Conservation (phyloP, 2,888 invertebrate genomes). For the Petrophora chlorosata region DNA sequence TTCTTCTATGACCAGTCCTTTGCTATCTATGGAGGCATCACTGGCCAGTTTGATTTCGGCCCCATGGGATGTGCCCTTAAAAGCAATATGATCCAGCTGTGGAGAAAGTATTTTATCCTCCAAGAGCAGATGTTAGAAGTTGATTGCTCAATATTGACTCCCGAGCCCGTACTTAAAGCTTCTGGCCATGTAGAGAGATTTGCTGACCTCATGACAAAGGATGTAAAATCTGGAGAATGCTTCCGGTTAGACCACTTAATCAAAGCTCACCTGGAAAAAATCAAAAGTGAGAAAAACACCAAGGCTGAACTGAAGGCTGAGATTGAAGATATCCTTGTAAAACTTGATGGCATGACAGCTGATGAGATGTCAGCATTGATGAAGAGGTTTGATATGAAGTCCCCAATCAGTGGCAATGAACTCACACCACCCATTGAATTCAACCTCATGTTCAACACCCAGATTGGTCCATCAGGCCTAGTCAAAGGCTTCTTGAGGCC, state of each 20-base stretch:
- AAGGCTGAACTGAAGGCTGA: conserved; percentile 87
- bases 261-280: conserved; percentile 95
- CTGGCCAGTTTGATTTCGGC: conserved; percentile 98
- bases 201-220: conserved; percentile 99
- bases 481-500: conserved; percentile 98
- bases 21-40: conserved; percentile 98
- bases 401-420: conserved; percentile 97
- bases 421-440: conserved; percentile 98
- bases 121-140: conserved; percentile 99
- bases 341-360: conserved; percentile 96
- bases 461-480: conserved; percentile 98
- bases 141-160: conserved; percentile 98
- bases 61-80: conserved; percentile 99
- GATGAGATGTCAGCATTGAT: conserved; percentile 94
- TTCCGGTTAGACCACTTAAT: conserved; percentile 99
- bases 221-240: conserved; percentile 97
- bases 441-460: conserved; percentile 99
- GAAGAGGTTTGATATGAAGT: conserved; percentile 95
- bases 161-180: conserved; percentile 98
- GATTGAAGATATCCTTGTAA: conserved; percentile 90
- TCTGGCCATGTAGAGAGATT: conserved; percentile 99
- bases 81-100: conserved; percentile 95
- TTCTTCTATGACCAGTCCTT: conserved; percentile 99
- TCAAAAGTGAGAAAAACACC: conserved; percentile 92
- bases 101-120: conserved; percentile 98